These are phyloP conservation scores for Philhelius pedissequus DNA, from an alignment of 2,888 invertebrate species.

Conservation along the genomic window DNA sequence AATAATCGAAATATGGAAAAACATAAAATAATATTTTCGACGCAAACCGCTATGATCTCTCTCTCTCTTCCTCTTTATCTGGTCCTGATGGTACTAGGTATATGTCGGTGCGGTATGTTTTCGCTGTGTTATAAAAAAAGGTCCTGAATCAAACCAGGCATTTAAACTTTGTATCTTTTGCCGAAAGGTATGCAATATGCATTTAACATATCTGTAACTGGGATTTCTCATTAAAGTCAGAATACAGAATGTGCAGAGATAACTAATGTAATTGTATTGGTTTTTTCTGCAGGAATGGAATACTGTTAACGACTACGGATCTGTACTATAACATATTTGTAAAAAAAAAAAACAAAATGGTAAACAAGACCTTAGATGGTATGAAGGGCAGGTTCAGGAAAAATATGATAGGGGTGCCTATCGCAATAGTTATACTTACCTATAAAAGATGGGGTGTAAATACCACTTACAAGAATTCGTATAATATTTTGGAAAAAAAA, in stretches of 20 bases:
- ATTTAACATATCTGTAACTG: slow-evolving; percentile 13
- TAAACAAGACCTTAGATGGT: too few relatives aligned
- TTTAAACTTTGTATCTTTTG: slow-evolving; percentile 39
- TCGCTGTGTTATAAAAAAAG: background rate
- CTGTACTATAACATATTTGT: background rate
- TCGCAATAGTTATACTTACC: too few relatives aligned
- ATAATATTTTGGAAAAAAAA: too few relatives aligned
- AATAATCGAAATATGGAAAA: slow-evolving; percentile 48
- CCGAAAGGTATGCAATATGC: slow-evolving; percentile 29
- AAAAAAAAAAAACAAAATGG: too few relatives aligned
- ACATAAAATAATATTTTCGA: slow-evolving; percentile 1
- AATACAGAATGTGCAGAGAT: background rate
- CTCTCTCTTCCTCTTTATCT: background rate
- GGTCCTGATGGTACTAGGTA: background rate
- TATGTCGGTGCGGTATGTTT: background rate
- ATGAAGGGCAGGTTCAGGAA: too few relatives aligned
- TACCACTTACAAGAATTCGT: too few relatives aligned
- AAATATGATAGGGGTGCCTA: too few relatives aligned
- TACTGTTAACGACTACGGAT: background rate
- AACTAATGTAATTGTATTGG: background rate
- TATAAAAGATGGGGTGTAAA: too few relatives aligned
- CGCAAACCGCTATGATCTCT: background rate
- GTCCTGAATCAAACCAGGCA: background rate
- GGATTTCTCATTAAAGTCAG: slow-evolving; percentile 46
- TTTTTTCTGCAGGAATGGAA: background rate